A percentile compares a stretch with the other conserved stretches of the same genome.
Evolutionary conservation across 2,797 vertebrate genomes (phyloP).

Genomic region (Tragelaphus eurycerus): DNA sequence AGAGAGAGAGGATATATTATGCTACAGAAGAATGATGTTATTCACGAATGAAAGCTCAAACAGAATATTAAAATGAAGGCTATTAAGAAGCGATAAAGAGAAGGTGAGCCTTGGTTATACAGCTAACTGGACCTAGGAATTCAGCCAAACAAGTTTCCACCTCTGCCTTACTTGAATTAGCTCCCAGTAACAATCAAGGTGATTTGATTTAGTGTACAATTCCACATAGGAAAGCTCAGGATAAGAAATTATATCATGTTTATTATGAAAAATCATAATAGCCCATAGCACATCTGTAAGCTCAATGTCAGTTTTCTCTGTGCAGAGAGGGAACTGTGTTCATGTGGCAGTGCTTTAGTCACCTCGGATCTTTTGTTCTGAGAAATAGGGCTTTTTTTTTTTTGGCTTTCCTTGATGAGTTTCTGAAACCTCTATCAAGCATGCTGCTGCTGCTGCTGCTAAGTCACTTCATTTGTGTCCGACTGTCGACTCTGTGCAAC

Average conservation of each 20-base stretch:
- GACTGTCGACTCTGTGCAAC: too few species aligned
- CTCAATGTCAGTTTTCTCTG: not conserved
- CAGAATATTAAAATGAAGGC: not conserved
- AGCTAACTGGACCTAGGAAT: not conserved
- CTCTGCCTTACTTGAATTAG: constrained; percentile 18
- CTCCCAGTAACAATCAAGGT: constrained; percentile 18
- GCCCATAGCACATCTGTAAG: not conserved
- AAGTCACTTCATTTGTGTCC: too few species aligned
- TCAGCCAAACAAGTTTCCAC: not conserved
- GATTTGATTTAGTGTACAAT: not conserved
- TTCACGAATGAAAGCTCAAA: not conserved
- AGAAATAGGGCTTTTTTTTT: not conserved
- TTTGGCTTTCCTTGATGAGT: not conserved
- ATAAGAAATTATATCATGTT: not conserved
- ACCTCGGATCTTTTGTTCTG: not conserved
- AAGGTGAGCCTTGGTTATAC: not conserved
- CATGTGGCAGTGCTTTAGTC: not conserved
- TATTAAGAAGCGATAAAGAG: not conserved
- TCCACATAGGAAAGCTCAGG: not conserved
- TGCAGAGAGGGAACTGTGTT: not conserved
- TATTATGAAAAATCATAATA: not conserved
- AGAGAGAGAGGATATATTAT: not conserved
- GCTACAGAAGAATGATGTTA: not conserved
- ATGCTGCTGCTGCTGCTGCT: too few species aligned
- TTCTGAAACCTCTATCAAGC: not conserved